Base-by-base conservation (phyloP, 2,888 invertebrate genomes). In the Leptinotarsa haldemani region DNA sequence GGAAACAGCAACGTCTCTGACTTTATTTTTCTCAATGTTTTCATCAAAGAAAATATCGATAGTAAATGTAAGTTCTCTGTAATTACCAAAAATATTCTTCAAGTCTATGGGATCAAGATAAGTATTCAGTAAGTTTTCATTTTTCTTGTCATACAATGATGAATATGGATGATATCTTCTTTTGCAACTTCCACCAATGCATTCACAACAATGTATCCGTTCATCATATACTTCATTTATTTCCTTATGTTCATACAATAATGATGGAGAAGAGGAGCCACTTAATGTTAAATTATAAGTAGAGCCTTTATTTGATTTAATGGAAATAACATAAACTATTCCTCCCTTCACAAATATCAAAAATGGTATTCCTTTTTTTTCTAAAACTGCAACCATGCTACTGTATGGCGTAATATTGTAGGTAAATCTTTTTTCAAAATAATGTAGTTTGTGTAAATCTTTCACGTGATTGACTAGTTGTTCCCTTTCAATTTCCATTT, bases 261-360 rank as follows among this genome's bases (percentile, higher is more conserved):
- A 12, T 18, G n/a, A 40, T 30, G 30, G 7, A 40, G 18, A n/a
- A 5, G 16, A 46, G 4, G 16, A 16, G 2, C 40, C 30, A 18
- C 18, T 16, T n/a, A 64, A n/a, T 64, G 12, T 64, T 16, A 64
- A 16, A 40, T 30, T 18, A 18, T 64, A 64, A 40, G 64, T 64
- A n/a, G 18, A 64, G 15, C 7, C 9, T 40, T 9, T 0, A 40
- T 40, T 18, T 18, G 48, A 16, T 48, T 48, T 48, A 3, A 48
- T 48, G 48, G 15, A 48, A 48, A 16, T 48, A 48, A 48, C 48
- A 16, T 16, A 48, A 13, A 48, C 48, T 48, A 0, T 15, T 48
- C 1, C 4, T 1, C 1, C 13, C 13, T 0, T 16, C 13, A 48
- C 16, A 48, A 48, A 48, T 16, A 48, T 16, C 48, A 48, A 48